phyloP scores from a whole-genome alignment of 2,888 invertebrate genomes.

The Thecophora atra region DNA sequence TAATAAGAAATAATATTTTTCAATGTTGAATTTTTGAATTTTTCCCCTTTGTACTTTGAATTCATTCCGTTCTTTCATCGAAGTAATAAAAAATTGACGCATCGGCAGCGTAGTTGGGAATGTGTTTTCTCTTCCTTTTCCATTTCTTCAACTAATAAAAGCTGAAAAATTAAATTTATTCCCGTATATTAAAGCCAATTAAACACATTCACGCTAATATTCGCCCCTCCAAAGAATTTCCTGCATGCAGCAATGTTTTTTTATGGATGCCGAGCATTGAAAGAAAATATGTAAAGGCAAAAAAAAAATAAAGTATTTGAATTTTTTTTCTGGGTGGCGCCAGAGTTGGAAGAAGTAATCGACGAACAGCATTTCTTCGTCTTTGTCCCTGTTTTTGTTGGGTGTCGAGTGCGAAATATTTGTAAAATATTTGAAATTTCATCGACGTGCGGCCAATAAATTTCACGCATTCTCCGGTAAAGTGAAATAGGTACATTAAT shows the following conservation, averaged over 20 bases:
- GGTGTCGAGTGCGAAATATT: slow-evolving; percentile 15
- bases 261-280: slow-evolving; percentile 8
- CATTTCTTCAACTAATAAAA: not conserved
- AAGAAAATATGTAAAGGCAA: slow-evolving; percentile 9
- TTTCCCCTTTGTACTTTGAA: too few relatives aligned
- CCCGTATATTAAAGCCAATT: slow-evolving; percentile 17
- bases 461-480: too few relatives aligned
- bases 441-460: too few relatives aligned
- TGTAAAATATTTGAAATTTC: too few relatives aligned
- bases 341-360: slow-evolving; percentile 2
- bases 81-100: too few relatives aligned
- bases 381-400: not conserved
- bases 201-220: slow-evolving; percentile 1
- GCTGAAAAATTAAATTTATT: slow-evolving; percentile 11
- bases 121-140: not conserved
- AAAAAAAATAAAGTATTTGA: not conserved
- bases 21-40: not conserved
- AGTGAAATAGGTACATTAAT: too few relatives aligned
- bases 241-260: slow-evolving; percentile 1
- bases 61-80: too few relatives aligned
- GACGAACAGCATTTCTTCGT: not conserved
- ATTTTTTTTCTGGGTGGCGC: slow-evolving; percentile 6
- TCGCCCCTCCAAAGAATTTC: not conserved
- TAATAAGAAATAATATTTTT: not conserved
- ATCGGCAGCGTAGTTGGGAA: not conserved